Evolutionary conservation across 2,113 vertebrate genomes (phyloP), one percentile per base, ranked within the genome.

Genomic region (Chloropsis cyanopogon): DNA sequence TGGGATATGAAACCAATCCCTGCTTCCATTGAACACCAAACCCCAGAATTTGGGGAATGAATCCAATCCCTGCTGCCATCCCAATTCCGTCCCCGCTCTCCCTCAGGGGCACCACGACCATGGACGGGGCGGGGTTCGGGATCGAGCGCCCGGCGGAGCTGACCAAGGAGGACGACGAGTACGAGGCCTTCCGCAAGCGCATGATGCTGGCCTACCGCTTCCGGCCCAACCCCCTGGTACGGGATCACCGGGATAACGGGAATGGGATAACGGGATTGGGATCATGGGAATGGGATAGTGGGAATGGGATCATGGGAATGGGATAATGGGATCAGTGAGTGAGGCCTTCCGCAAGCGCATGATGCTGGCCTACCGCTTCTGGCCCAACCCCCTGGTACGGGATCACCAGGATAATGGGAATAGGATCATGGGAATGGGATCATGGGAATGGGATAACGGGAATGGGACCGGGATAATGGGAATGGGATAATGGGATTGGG

Each of bases 191-290:
- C 93, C 98, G 99, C 6, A 99, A 99, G 70, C 97, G 99, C 63
- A 99, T 99, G 99, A 99, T 99, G 99, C 97, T 99, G 44, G 99
- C 99, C 4, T 99, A 99, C 94, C 98, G 99, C 47, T 99, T 99
- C 98, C 98, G 99, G 68, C 99, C 81, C 11, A 83, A 63, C 7
- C 81, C 81, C 0, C 8, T 81, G 78, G 71, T 59, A 46, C 1
- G 52, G 68, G 20, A 47, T 46, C 7, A 0, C 5, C 28, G 61
- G 26, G 22, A 11, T 14, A 28, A 28, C 4, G 35, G 52, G n/a
- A 35, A 60, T 41, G 59, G 59, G 59, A 12, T 11, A 16, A 15
- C 10, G 56, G 47, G 47, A 49, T 4, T 49, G 47, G 47, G 47
- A 47, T 23, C 15, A 42, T 14, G 42, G 42, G 42, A 42, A 46